These are phyloP conservation scores for Epicampocera succincta DNA, from an alignment of 2,888 invertebrate genomes.

Conservation along the genomic window DNA sequence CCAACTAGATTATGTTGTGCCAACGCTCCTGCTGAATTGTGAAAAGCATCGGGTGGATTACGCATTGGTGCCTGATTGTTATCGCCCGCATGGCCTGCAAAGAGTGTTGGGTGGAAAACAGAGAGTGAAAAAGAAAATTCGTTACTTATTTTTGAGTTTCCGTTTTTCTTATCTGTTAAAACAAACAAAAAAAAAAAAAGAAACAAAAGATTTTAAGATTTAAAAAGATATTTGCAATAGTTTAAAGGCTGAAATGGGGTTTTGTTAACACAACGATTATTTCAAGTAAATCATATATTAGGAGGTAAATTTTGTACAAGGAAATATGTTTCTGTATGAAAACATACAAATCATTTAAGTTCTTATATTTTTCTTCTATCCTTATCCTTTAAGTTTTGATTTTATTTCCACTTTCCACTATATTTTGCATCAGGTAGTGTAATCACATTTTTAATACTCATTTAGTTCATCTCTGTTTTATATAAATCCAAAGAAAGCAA, in stretches of 20 bases:
- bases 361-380: too few species aligned
- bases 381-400: too few species aligned
- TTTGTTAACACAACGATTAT: neutral
- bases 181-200: neutral
- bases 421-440: too few species aligned
- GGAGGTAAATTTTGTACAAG: too few species aligned
- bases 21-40: conserved; percentile 80
- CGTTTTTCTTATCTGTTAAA: neutral
- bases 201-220: neutral
- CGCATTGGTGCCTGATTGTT: conserved; percentile 81
- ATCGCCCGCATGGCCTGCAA: conserved; percentile 76
- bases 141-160: conserved; percentile 5
- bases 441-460: too few species aligned
- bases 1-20: conserved; percentile 79
- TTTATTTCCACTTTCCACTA: too few species aligned
- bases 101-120: conserved; percentile 22
- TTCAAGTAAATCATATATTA: too few species aligned
- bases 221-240: neutral
- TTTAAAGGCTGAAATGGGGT: neutral
- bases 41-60: conserved; percentile 82
- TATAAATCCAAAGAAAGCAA: too few species aligned
- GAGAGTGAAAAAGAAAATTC: conserved; percentile 3
- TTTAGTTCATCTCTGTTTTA: too few species aligned
- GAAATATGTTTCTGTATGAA: too few species aligned
- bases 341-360: too few species aligned